Conservation (phyloP, 2,113 vertebrate genomes). For the Artemisiospiza belli region DNA sequence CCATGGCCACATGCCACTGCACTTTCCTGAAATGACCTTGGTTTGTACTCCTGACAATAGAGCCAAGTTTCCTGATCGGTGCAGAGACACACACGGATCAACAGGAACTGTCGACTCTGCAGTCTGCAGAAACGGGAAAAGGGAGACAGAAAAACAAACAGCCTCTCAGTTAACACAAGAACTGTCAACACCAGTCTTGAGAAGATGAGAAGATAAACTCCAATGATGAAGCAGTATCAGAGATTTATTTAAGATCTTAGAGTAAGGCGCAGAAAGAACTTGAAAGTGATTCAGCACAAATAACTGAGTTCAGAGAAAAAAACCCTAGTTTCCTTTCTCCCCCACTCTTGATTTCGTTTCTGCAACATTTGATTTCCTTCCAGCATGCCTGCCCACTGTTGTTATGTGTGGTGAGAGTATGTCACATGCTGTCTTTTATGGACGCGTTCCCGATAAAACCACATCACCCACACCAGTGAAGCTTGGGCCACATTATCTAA, state of each 20-base stretch:
- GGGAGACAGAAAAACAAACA: not conserved
- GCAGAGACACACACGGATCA: not conserved
- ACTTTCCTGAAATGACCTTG: slow-evolving; percentile 20
- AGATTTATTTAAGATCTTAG: not conserved
- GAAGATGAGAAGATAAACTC: not conserved
- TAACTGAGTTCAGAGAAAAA: not conserved
- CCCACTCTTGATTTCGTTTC: not conserved
- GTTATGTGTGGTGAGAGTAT: not conserved
- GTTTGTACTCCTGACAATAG: not conserved
- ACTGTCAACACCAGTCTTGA: not conserved
- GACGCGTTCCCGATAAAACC: not conserved
- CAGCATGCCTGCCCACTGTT: not conserved
- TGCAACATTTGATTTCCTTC: not conserved
- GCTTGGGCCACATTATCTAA: not conserved
- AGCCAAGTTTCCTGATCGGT: not conserved
- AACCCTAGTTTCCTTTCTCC: not conserved
- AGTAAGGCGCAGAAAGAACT: not conserved
- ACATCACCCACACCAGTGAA: fast-evolving
- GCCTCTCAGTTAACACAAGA: not conserved
- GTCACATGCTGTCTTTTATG: not conserved
- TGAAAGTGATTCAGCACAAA: slow-evolving; percentile 29
- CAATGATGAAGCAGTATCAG: not conserved
- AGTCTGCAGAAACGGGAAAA: not conserved
- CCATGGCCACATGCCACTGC: fast-evolving
- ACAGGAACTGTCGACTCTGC: not conserved